Evolutionary conservation across 1,140 invertebrate genomes (phyloP), one percentile per base, ranked within the genome.

Genomic region (Sipha flava): DNA sequence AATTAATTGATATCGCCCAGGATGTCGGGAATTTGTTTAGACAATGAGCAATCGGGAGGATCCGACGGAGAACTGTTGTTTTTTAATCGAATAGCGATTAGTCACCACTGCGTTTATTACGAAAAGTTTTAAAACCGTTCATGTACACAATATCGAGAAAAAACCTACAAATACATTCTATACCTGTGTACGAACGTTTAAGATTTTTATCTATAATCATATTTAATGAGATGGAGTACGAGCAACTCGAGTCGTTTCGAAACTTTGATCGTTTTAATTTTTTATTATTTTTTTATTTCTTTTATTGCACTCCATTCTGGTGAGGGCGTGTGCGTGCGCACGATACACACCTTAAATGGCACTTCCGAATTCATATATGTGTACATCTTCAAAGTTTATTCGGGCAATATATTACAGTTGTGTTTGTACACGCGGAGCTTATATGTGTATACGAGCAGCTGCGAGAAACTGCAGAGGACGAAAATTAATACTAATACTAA

Each of bases 1-100:
- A 77, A 77, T 77, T 77, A 77, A 77, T 77, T 77, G 73, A 43
- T 59, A 77, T 57, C 73, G 73, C 31, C 49, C 73, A 26, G 73
- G 73, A 70, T 29, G 43, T 70, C 23, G 21, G n/a, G 34, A 37
- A 49, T 72, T 26, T 72, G 31, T 29, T 40, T 21, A 75, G 29
- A 75, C 70, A 54, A 75, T 75, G 29, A 75, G 18, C 70, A 23
- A 75, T 75, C 23, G 18, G 70, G 29, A 31, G n/a, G 70, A 37
- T 72, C 18, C 18, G 14, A n/a, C n/a, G n/a, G n/a, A 34, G 1
- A n/a, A 62, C 29, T 6, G 18, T 49, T n/a, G 47, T 49, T 49
- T 49, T 49, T n/a, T n/a, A 43, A 12, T 12, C 40, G 14, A 43
- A 12, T 12, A 43, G 40, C 40, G 14, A 43, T 43, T 43, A 43